A percentile compares a stretch with the other conserved stretches of the same genome.
Conservation (phyloP, 1,140 invertebrate genomes). For the Grapholita molesta region DNA sequence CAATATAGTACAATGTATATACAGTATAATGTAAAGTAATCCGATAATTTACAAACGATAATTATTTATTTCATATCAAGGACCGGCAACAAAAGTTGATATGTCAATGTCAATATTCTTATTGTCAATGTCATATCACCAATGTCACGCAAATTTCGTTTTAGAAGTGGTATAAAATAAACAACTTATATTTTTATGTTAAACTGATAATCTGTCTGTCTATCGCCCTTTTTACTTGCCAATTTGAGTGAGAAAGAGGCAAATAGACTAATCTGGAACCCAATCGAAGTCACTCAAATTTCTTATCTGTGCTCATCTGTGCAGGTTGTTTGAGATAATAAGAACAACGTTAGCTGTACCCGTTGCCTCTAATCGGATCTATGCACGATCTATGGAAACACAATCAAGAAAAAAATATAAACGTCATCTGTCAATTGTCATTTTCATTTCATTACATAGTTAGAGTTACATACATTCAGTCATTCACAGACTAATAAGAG, state of each 20-base stretch:
- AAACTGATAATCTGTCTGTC: not conserved
- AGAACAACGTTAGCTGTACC: too few relatives aligned
- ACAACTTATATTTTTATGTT: not conserved
- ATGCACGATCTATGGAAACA: too few relatives aligned
- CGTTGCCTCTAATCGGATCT: too few relatives aligned
- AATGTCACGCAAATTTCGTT: not conserved
- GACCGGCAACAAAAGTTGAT: not conserved
- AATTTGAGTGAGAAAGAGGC: too few relatives aligned
- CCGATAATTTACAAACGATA: not conserved
- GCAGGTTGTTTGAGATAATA: not conserved
- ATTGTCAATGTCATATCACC: not conserved
- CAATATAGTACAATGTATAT: too few relatives aligned
- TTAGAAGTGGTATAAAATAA: not conserved
- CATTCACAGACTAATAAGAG: too few relatives aligned
- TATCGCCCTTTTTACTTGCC: too few relatives aligned
- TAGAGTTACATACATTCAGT: too few relatives aligned
- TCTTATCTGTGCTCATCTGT: not conserved
- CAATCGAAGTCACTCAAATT: too few relatives aligned
- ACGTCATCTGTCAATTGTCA: not conserved
- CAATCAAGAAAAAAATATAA: not conserved
- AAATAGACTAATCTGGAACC: too few relatives aligned
- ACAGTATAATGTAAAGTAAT: not conserved
- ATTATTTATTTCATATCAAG: not conserved
- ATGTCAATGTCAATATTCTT: not conserved
- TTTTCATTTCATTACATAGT: not conserved